Evolutionary conservation across 2,797 vertebrate genomes (phyloP).

Genomic region (Enteromius treurensis): DNA sequence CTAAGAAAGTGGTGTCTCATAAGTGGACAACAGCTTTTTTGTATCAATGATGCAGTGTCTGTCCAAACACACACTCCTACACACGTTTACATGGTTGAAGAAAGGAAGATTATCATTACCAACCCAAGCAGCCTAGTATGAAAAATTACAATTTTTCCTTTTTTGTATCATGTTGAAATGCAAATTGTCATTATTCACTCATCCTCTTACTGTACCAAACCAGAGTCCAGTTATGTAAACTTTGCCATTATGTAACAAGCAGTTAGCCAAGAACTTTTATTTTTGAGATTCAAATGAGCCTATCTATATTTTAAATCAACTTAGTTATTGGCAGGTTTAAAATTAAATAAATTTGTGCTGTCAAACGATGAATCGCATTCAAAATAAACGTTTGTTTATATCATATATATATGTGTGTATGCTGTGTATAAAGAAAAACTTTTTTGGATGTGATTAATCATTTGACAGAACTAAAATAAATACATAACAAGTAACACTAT

Average conservation of each 20-base stretch:
- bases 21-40: conserved; percentile 73
- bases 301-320: no score
- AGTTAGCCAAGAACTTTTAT: neutral
- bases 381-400: no score
- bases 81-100: conserved; percentile 63
- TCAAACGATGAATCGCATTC: no score
- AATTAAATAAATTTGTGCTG: no score
- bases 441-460: no score
- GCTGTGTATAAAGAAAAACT: no score
- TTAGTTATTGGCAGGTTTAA: no score
- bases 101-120: conserved; percentile 67
- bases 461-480: no score
- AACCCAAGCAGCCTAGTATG: conserved; percentile 75
- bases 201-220: neutral
- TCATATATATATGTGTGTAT: no score
- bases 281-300: neutral
- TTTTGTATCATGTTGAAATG: neutral
- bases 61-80: conserved; percentile 42
- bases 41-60: conserved; percentile 66
- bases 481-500: no score
- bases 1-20: conserved; percentile 77
- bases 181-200: neutral
- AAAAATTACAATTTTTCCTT: neutral
- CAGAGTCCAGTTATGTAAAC: neutral
- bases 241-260: neutral